phyloP scores from a whole-genome alignment of 2,888 invertebrate species.

The Caenorhabditis plicata region DNA sequence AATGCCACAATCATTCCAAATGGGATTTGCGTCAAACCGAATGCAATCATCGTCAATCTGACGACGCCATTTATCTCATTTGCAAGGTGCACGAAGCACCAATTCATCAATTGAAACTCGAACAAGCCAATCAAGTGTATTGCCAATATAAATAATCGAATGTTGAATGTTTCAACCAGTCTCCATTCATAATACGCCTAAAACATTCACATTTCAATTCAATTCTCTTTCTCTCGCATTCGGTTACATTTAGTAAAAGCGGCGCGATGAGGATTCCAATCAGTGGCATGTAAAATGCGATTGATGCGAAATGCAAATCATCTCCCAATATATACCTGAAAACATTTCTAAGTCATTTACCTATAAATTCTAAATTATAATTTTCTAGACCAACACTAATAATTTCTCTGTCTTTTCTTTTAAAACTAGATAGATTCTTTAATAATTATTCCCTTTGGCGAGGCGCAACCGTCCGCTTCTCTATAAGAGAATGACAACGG shows the following conservation, averaged over 20 bases:
- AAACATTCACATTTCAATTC: not conserved
- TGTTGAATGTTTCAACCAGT: slow-evolving; percentile 6
- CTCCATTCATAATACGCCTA: slow-evolving; percentile 40
- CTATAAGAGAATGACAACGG: too few relatives aligned
- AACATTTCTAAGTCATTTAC: slow-evolving; percentile 68
- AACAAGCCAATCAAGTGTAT: slow-evolving; percentile 14
- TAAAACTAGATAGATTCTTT: too few relatives aligned
- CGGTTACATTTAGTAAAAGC: slow-evolving; percentile 6
- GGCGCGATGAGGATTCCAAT: slow-evolving; percentile 46
- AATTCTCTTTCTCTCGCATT: not conserved
- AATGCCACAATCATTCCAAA: too few relatives aligned
- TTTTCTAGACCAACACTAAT: too few relatives aligned
- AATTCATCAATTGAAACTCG: slow-evolving; percentile 3
- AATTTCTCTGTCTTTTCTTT: too few relatives aligned
- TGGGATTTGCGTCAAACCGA: too few relatives aligned
- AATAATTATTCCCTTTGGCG: too few relatives aligned
- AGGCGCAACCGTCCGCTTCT: too few relatives aligned
- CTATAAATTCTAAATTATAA: too few relatives aligned
- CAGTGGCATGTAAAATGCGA: slow-evolving; percentile 58
- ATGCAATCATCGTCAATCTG: not conserved
- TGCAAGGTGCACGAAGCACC: slow-evolving; percentile 3
- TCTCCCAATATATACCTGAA: slow-evolving; percentile 81
- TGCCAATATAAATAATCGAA: slow-evolving; percentile 11
- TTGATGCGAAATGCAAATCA: slow-evolving; percentile 53
- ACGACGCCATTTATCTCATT: not conserved